Base-by-base conservation (phyloP, 2,797 vertebrate genomes). In the Microtus agrestis region DNA sequence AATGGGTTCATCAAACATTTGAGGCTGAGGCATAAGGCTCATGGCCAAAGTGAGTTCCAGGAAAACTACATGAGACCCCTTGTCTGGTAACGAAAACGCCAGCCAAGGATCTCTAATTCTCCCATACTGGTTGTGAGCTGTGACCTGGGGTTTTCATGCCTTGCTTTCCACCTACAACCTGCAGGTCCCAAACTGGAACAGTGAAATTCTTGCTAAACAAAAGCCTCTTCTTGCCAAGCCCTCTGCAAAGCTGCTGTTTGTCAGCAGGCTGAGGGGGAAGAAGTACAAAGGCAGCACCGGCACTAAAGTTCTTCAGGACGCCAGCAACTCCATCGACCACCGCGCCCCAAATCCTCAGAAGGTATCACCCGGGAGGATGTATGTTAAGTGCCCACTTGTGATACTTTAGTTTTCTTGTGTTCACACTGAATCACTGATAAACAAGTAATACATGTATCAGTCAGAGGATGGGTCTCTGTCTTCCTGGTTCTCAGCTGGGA, bases 181-280 rank as follows among this genome's bases (percentile, higher is more conserved):
- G 93, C 98, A 99, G 99, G 99, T 99, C 98, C 99, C 99, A 77
- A 99, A 99, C 97, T 99, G 99, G 99, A 99, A 97, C 98, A 99
- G 99, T 94, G 99, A 99, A 97, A 99, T 99, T 98, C 98, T 99
- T 81, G 99, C 98, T 96, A 99, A 99, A 97, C 99, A 99, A 96
- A 99, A 99, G 97, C 98, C 99, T 40, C 98, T 99, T 37, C 81
- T 99, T 97, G 98, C 98, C 87, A 99, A 99, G 98, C 98, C 98
- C 96, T 99, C 99, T 95, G 99, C 99, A 96, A 99, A 99, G 98
- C 98, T 99, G n/a, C 99, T 99, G 97, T 99, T 99, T 95, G 99
- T 99, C 97, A 99, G 97, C 97, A 99, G 99, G 94, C 98, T 99
- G 81, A 99, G 99, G 94, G 99, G 99, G 94, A 99, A 99, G 98